These are phyloP conservation scores for Rhagologus leucostigma DNA, from an alignment of 2,113 vertebrate genomes.

Conservation along the genomic window DNA sequence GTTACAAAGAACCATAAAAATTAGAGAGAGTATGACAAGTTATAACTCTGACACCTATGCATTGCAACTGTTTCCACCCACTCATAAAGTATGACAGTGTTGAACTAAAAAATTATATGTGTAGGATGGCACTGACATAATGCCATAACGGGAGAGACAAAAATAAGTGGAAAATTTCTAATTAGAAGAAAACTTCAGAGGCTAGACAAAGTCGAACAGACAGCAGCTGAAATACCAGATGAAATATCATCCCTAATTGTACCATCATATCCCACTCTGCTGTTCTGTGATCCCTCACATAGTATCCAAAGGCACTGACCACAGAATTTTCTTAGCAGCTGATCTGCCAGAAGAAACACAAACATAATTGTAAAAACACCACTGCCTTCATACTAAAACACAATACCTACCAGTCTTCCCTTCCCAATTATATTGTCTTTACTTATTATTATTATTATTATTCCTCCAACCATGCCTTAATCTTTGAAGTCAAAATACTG, in stretches of 20 bases:
- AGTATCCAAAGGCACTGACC: not conserved
- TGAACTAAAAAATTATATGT: not conserved
- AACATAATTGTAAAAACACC: not conserved
- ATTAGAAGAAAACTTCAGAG: not conserved
- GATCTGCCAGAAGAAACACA: not conserved
- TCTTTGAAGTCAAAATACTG: not conserved
- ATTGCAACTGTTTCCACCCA: not conserved
- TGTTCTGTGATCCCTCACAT: not conserved
- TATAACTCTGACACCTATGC: not conserved
- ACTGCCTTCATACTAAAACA: not conserved
- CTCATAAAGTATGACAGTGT: not conserved
- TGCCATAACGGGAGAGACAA: not conserved
- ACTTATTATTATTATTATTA: not conserved
- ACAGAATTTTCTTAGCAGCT: not conserved
- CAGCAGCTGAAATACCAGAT: not conserved
- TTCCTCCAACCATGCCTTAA: not conserved
- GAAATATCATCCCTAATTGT: not conserved
- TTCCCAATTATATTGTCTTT: not conserved
- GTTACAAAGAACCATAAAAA: not conserved
- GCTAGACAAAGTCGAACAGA: not conserved
- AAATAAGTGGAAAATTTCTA: not conserved
- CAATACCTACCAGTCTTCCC: not conserved
- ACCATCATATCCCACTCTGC: not conserved
- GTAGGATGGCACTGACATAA: not conserved
- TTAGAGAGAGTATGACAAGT: not conserved